Conservation (phyloP, 2,797 vertebrate genomes). For the Enteromius mattozi region DNA sequence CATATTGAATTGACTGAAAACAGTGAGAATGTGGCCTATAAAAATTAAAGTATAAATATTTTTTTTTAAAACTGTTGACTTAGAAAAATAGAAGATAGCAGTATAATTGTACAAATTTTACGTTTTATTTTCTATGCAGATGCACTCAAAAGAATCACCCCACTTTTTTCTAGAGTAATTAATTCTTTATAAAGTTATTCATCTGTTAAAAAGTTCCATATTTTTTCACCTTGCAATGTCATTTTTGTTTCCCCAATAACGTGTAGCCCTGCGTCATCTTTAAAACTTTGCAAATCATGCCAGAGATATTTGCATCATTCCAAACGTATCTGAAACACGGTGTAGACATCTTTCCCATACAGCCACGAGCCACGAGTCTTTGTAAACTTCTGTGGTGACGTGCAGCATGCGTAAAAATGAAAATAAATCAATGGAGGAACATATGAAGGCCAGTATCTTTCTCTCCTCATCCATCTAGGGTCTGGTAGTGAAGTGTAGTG, state of each 20-base stretch:
- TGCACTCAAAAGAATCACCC: not conserved
- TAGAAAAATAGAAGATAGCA: too few species aligned
- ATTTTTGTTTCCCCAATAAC: not conserved
- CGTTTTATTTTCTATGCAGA: not conserved
- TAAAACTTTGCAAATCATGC: not conserved
- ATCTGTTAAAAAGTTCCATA: not conserved
- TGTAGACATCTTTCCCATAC: not conserved
- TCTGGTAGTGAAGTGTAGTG: constrained; percentile 20
- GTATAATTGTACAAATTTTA: not conserved
- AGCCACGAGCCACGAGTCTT: not conserved
- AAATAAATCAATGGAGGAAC: constrained; percentile 18
- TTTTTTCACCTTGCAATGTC: not conserved
- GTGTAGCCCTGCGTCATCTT: not conserved
- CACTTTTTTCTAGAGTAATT: not conserved
- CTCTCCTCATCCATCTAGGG: constrained; percentile 44
- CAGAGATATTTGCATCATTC: constrained; percentile 9
- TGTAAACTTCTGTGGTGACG: not conserved
- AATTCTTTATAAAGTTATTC: not conserved
- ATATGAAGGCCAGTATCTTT: constrained; percentile 12
- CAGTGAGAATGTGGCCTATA: not conserved
- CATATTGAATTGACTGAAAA: not conserved
- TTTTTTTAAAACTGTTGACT: too few species aligned
- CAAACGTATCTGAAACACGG: not conserved
- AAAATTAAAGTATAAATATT: not conserved
- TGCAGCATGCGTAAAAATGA: not conserved